Evolutionary conservation across 2,113 vertebrate species (phyloP).

Genomic region (Ciconia stormi): DNA sequence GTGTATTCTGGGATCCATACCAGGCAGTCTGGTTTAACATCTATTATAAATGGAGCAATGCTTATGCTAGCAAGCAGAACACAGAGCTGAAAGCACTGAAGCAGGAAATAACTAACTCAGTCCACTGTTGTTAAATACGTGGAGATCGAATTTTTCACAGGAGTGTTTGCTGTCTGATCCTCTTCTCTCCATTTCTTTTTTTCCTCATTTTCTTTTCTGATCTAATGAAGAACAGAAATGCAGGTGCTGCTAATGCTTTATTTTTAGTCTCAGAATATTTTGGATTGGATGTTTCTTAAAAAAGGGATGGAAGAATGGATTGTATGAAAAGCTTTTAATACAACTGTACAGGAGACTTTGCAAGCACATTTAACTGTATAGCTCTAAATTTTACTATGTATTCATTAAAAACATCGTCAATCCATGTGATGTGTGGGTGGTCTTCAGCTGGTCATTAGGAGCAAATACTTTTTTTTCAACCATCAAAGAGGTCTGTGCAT

Average conservation of each 20-base stretch:
- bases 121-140: background rate
- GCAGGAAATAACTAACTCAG: background rate
- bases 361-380: background rate
- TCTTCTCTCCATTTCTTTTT: background rate
- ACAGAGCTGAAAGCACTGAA: background rate
- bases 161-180: background rate
- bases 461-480: background rate
- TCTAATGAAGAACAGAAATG: background rate
- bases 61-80: background rate
- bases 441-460: background rate
- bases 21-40: background rate
- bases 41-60: background rate
- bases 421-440: background rate
- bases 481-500: background rate
- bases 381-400: background rate
- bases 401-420: background rate
- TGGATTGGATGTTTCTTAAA: background rate
- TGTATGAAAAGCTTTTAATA: background rate
- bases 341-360: background rate
- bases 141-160: background rate
- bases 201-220: background rate
- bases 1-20: background rate
- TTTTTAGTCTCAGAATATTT: background rate
- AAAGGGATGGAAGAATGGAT: background rate
- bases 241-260: background rate